Conservation (phyloP, 2,113 vertebrate species). For the Mirounga angustirostris region DNA sequence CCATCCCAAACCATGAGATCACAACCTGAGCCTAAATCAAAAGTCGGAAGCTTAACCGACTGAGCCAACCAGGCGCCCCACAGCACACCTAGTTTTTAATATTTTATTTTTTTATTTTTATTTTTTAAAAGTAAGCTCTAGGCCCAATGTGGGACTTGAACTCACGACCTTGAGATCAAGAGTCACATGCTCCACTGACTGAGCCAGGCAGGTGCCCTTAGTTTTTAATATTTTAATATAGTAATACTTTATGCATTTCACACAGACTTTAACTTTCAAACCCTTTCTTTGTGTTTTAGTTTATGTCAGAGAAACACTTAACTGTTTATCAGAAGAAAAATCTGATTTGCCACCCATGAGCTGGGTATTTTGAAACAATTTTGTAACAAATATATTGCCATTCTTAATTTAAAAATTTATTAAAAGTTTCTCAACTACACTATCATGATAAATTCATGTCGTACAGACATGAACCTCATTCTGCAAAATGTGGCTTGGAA, state of each 20-base stretch:
- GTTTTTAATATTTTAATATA: slow-evolving; percentile 49
- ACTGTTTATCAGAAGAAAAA: background rate
- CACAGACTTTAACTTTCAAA: background rate
- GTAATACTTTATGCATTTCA: background rate
- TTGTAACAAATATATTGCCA: background rate
- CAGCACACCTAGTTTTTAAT: background rate
- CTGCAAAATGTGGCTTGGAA: background rate
- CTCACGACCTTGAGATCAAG: background rate
- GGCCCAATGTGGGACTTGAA: background rate
- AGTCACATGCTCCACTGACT: background rate
- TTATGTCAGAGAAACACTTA: background rate
- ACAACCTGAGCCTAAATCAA: background rate
- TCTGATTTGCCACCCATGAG: background rate
- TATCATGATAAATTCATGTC: background rate
- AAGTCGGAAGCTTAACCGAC: background rate
- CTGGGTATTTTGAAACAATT: slow-evolving; percentile 10
- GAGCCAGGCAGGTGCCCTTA: background rate
- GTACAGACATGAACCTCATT: slow-evolving; percentile 11
- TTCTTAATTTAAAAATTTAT: background rate
- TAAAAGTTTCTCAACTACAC: background rate
- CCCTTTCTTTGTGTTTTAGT: background rate
- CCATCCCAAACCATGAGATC: background rate
- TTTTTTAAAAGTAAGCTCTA: background rate
- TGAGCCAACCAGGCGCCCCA: background rate
- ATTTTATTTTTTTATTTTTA: background rate